Conservation (phyloP, 2,888 invertebrate species). For the Spisula solida region DNA sequence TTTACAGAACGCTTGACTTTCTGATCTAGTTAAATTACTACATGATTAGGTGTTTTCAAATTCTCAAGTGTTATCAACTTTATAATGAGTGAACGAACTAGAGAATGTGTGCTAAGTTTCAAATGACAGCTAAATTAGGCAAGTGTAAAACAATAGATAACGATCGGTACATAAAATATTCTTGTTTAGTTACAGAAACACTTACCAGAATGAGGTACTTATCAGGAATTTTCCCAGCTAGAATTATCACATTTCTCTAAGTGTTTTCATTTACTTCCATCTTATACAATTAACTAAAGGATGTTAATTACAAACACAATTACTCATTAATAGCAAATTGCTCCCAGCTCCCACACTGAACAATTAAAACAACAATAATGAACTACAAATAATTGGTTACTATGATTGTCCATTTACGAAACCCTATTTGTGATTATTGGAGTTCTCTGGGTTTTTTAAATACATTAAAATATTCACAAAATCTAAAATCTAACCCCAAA, state of each 20-base stretch:
- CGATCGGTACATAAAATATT: background rate
- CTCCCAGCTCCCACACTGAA: constrained; percentile 16
- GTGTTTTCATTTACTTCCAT: background rate
- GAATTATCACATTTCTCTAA: constrained; percentile 5
- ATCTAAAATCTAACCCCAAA: no score
- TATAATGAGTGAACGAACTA: background rate
- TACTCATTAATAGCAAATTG: constrained; percentile 4
- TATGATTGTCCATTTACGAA: background rate
- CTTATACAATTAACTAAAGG: background rate
- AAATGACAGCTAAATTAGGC: background rate
- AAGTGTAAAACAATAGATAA: background rate
- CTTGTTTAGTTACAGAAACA: background rate
- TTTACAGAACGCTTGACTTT: background rate
- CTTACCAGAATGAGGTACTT: background rate
- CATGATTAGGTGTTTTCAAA: background rate
- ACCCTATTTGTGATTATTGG: background rate
- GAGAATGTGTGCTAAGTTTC: background rate
- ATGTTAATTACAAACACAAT: constrained; percentile 12
- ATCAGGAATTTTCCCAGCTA: background rate
- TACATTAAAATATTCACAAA: no score
- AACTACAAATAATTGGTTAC: background rate
- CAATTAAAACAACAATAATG: background rate
- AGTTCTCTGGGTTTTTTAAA: no score
- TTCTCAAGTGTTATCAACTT: no score
- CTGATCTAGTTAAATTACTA: background rate